Base-by-base conservation (phyloP, 2,797 vertebrate species). In the Knipowitschia caucasica region DNA sequence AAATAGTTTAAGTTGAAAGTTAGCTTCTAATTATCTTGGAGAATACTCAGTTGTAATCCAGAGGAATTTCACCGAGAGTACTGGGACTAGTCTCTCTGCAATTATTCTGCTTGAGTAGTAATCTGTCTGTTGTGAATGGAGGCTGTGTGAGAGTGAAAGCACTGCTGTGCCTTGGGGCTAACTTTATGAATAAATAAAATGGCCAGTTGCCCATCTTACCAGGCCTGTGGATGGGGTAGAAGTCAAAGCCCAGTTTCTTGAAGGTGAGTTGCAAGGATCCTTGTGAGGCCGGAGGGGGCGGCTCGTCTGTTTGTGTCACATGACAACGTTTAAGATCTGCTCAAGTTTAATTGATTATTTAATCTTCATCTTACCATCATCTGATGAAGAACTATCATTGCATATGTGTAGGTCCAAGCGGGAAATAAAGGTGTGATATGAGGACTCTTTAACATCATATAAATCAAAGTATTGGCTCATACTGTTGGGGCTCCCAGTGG, bases 231-330 rank as follows among this genome's bases (percentile, higher is more conserved):
- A 95, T 89, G 5, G 97, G 96, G 57, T 99, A 99, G 82, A 94
- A 99, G 83, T 99, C 96, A 62, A 94, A 94, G 4, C 92, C 95
- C 80, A 99, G 91, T 65, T 89, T 94, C 75, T 89, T 92, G 71
- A 99, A 94, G 17, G 96, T 99, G 67, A 99, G 89, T 84, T 98
- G 96, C 85, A 99, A 98, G 62, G 97, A 94, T 42, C 96, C 96
- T n/a, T 95, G 94, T 35, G 89, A 84, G 53, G 94, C 92, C 34
- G 92, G 86, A 5, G 92, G 88, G 50, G 91, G 84, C 65, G 86
- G 65, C 47, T 91, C 78, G 27, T 92, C 95, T 95, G 47, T 39
- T 49, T 12, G 56, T 1, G 64, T 54, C 24, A 78, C 59, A 78
- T 42, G 29, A 57, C 10, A 58, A n/a, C n/a, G 17, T 33, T 65